Percentiles rank a stretch among this genome's conserved stretches.
phyloP scores from a whole-genome alignment of 2,113 vertebrate species.

The Phocoena sinus region DNA sequence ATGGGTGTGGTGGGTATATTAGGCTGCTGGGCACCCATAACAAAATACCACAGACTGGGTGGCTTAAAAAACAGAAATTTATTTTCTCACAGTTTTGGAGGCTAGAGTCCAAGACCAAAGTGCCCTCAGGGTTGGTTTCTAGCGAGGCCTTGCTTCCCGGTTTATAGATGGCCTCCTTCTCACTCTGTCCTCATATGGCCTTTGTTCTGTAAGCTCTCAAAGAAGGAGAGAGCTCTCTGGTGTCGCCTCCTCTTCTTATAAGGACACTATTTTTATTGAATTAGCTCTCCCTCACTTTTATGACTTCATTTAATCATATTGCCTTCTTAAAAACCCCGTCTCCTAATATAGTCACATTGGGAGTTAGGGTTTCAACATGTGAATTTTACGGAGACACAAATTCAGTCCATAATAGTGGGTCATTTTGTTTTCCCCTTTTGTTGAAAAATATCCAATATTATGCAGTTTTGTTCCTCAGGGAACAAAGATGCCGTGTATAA shows the following conservation, averaged over 20 bases:
- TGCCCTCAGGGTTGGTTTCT: background rate
- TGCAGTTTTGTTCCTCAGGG: background rate
- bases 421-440: background rate
- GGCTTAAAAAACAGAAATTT: background rate
- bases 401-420: background rate
- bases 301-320: background rate
- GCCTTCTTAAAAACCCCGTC: rapidly evolving
- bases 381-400: background rate
- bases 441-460: background rate
- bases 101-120: background rate
- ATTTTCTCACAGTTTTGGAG: background rate
- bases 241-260: background rate
- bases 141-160: background rate
- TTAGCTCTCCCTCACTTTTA: background rate
- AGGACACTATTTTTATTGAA: background rate
- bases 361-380: background rate
- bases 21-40: background rate
- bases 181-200: background rate
- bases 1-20: background rate
- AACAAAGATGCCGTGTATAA: background rate
- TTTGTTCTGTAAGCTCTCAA: background rate
- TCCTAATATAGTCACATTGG: background rate
- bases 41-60: background rate
- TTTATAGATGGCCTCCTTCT: background rate
- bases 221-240: background rate